These are phyloP conservation scores for Drosophila equinoxialis DNA, from an alignment of 1,140 invertebrate species.

Conservation along the genomic window DNA sequence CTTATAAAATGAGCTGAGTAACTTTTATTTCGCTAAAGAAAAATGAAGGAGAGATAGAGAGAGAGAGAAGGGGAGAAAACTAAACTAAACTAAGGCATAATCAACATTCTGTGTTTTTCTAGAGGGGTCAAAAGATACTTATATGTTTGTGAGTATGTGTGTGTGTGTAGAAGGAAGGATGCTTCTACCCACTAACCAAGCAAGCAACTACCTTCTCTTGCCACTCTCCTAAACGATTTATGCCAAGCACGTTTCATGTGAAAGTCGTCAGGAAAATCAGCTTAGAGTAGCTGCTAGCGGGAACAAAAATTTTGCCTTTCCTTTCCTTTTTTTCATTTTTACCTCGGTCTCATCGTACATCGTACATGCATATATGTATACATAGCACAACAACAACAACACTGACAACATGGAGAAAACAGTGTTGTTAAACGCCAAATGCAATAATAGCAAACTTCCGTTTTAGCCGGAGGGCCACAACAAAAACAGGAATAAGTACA, in stretches of 20 bases:
- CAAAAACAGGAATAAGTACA: slow-evolving; percentile 37
- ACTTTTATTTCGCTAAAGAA: slow-evolving; percentile 5
- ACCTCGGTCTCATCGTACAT: neutral
- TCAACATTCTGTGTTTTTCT: slow-evolving; percentile 9
- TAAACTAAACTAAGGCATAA: slow-evolving; percentile 9
- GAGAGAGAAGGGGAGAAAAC: neutral
- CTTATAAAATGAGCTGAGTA: slow-evolving; percentile 11
- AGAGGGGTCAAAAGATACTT: neutral
- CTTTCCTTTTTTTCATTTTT: neutral
- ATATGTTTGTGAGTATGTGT: neutral
- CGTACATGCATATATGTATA: neutral
- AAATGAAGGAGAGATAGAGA: too few relatives aligned
- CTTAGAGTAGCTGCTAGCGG: slow-evolving; percentile 8
- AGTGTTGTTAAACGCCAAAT: slow-evolving; percentile 61
- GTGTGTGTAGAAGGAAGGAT: neutral
- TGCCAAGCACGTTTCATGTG: slow-evolving; percentile 66
- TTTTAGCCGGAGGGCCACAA: slow-evolving; percentile 32
- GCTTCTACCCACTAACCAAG: neutral
- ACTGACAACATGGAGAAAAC: slow-evolving; percentile 26
- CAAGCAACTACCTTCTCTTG: neutral
- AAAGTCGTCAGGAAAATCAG: slow-evolving; percentile 60
- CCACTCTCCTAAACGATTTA: slow-evolving; percentile 42
- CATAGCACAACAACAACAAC: slow-evolving; percentile 40
- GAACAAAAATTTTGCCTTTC: neutral
- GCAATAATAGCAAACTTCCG: slow-evolving; percentile 65